These are phyloP conservation scores for Macrosteles quadrilineatus DNA, from an alignment of 1,140 invertebrate species.

Conservation along the genomic window DNA sequence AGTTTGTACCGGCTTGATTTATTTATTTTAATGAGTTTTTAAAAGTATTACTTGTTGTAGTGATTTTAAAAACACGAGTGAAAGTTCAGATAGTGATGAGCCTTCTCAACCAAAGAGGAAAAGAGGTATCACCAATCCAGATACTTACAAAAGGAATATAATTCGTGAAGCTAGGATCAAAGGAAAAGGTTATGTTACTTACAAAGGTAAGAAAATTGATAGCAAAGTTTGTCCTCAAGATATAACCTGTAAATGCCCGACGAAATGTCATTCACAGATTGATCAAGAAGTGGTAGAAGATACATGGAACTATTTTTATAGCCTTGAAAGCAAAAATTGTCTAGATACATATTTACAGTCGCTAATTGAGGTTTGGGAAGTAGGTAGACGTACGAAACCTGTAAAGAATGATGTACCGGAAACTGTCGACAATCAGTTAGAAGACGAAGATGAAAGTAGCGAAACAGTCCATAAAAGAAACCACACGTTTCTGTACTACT, in stretches of 20 bases:
- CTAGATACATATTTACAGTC: too few species aligned
- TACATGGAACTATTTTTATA: too few species aligned
- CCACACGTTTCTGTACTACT: neutral
- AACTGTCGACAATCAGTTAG: neutral
- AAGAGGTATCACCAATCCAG: neutral
- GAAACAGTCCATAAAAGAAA: neutral
- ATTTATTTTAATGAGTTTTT: conserved; percentile 6
- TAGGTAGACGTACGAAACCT: too few species aligned
- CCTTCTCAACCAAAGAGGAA: neutral
- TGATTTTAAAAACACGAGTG: too few species aligned
- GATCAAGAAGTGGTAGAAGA: too few species aligned
- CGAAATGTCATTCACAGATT: too few species aligned
- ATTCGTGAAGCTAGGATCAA: too few species aligned
- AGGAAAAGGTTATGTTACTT: too few species aligned
- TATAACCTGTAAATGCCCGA: neutral
- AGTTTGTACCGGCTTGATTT: neutral
- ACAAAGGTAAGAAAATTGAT: neutral
- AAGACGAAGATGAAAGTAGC: neutral
- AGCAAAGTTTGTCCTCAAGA: conserved; percentile 14
- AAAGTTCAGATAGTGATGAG: conserved; percentile 9
- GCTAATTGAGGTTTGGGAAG: too few species aligned
- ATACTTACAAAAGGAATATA: conserved; percentile 8
- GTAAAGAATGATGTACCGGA: too few species aligned
- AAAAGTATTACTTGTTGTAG: neutral
- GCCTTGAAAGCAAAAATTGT: too few species aligned